These are phyloP conservation scores for Nematostella vectensis DNA, from an alignment of 92 coral and sea anemone genomes.

Conservation along the genomic window DNA sequence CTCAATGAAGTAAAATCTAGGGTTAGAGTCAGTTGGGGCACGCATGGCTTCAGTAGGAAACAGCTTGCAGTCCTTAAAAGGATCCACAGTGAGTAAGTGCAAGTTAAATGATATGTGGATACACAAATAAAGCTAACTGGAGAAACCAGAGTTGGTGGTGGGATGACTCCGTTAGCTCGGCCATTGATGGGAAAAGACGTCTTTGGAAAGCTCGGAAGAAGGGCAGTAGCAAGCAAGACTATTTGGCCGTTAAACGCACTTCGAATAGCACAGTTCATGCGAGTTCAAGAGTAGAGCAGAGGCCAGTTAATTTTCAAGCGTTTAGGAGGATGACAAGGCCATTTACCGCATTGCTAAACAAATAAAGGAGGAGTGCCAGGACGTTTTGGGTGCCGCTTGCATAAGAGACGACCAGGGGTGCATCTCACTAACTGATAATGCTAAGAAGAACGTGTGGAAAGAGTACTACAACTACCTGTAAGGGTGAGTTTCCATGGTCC, in stretches of 20 bases:
- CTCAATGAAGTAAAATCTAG: slow-evolving; percentile 1
- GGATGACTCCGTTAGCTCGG: slow-evolving; percentile 17
- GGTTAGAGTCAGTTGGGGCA: slow-evolving; percentile 4
- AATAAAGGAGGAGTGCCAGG: slow-evolving; percentile 15
- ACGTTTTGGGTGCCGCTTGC: slow-evolving; percentile 16
- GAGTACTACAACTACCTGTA: slow-evolving; percentile 20
- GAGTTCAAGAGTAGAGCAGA: slow-evolving; percentile 14
- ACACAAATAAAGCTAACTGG: slow-evolving; percentile 11
- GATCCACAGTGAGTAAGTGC: background rate
- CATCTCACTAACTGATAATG: too few species aligned
- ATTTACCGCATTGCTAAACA: slow-evolving; percentile 14
- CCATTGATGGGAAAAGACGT: slow-evolving; percentile 10
- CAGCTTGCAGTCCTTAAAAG: slow-evolving; percentile 12
- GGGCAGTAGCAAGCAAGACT: slow-evolving; percentile 18
- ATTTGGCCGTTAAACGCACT: slow-evolving; percentile 9
- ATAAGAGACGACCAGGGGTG: slow-evolving; percentile 1
- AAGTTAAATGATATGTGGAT: slow-evolving; percentile 11
- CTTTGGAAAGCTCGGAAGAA: slow-evolving; percentile 18
- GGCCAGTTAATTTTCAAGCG: background rate
- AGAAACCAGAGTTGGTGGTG: slow-evolving; percentile 37
- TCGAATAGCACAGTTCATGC: slow-evolving; percentile 8
- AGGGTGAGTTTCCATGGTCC: slow-evolving; percentile 30
- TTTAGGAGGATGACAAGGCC: too few species aligned
- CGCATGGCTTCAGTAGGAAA: slow-evolving; percentile 11
- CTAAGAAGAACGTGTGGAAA: slow-evolving; percentile 19